These are phyloP conservation scores for Helostoma temminkii DNA, from an alignment of 2,797 vertebrate species.

Conservation along the genomic window DNA sequence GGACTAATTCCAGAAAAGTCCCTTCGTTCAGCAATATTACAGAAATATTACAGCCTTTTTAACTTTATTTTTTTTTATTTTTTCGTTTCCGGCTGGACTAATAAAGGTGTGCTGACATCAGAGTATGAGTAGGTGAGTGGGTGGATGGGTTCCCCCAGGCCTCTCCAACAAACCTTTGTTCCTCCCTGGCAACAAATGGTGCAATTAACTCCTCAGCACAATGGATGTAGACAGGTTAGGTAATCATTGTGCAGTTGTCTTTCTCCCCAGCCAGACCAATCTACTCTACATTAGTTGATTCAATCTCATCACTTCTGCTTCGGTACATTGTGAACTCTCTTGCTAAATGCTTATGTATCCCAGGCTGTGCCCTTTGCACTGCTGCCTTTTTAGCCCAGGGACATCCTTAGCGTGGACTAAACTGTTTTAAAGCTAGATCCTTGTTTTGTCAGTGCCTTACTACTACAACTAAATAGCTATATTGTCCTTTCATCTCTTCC, in stretches of 20 bases:
- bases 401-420: background rate
- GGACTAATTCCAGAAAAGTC: conserved; percentile 15
- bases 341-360: background rate
- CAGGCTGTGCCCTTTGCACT: background rate
- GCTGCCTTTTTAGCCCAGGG: background rate
- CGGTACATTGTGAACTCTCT: conserved; percentile 20
- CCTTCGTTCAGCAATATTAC: background rate
- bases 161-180: conserved; percentile 40
- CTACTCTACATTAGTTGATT: conserved; percentile 38
- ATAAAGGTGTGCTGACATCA: conserved; percentile 54
- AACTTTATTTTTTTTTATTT: background rate
- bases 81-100: background rate
- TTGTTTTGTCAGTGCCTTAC: background rate
- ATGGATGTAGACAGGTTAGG: conserved; percentile 19
- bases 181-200: conserved; percentile 30
- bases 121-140: conserved; percentile 29
- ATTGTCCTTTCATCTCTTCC: too few species aligned
- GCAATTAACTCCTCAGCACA: conserved; percentile 53
- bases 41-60: background rate
- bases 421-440: background rate
- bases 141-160: conserved; percentile 47
- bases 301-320: conserved; percentile 32
- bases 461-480: too few species aligned
- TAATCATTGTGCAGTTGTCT: conserved; percentile 25
- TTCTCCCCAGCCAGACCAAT: background rate